Evolutionary conservation across 2,888 invertebrate species (phyloP), one percentile per base, ranked within the genome.

Genomic region (Phengaris alcon): DNA sequence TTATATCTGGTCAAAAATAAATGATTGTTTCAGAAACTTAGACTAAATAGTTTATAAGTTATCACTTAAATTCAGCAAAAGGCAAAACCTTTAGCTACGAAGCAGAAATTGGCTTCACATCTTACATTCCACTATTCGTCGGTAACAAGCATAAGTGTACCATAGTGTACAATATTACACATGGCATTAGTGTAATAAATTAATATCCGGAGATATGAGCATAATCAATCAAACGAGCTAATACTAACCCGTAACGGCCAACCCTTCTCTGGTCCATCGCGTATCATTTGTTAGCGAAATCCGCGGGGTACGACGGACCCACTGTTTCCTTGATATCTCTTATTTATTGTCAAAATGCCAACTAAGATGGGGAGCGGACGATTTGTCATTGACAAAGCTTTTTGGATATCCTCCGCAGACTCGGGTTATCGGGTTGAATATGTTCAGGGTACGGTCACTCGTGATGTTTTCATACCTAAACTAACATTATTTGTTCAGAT

Each of bases 261-360:
- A 90, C 91, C 92, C 91, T 90, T 91, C 86, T 82, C 82, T 79
- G 87, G 92, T 88, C 91, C 92, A 91, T 91, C 86, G 85, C 85
- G 80, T 83, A 88, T 91, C 93, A 93, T 93, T 93, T 93, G 88
- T 93, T 88, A 93, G 82, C 85, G 82, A 87, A 90, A 91, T 87
- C 89, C 90, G 81, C 84, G 82, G 81, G 80, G 79, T 78, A 81
- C 79, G 81, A 80, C 79, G 79, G 81, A 82, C 82, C 82, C 83
- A 80, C 81, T 80, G 83, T 83, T 88, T 90, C 88, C 90, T 88
- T 88, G 88, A 88, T 92, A 90, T 90, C 85, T 88, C 87, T 90
- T 91, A 90, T 93, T 91, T 91, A 93, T 93, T 90, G 93, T 91
- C 90, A 90, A 88, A 91, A 90, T 84, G 92, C 88, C 90, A 89